phyloP scores from a whole-genome alignment of 2,113 vertebrate genomes.

The Hyla sarda region DNA sequence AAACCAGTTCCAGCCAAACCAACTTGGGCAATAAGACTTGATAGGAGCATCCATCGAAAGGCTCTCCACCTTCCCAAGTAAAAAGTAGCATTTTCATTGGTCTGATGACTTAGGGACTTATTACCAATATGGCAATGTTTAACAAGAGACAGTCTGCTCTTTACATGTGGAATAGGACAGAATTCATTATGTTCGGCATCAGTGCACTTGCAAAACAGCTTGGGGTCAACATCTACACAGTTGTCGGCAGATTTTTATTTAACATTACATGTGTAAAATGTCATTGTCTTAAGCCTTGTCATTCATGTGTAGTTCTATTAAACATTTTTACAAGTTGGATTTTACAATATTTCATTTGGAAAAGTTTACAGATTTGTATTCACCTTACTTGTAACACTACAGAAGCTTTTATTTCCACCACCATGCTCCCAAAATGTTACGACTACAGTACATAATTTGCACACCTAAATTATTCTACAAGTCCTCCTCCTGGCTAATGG shows the following conservation, averaged over 20 bases:
- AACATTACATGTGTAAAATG: neutral
- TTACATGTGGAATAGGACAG: conserved; percentile 76
- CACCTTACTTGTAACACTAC: neutral
- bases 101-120: conserved; percentile 69
- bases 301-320: neutral
- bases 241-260: conserved; percentile 26
- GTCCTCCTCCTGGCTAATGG: neutral
- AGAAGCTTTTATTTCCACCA: neutral
- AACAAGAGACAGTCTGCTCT: conserved; percentile 81
- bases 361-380: too few relatives aligned
- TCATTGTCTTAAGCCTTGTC: neutral
- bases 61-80: conserved; percentile 62
- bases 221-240: conserved; percentile 66
- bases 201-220: conserved; percentile 71
- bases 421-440: neutral
- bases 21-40: conserved; percentile 59
- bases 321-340: neutral
- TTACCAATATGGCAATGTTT: conserved; percentile 88
- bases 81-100: conserved; percentile 74
- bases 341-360: neutral
- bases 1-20: conserved; percentile 71
- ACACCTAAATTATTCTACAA: conserved; percentile 26
- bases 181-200: conserved; percentile 82
- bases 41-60: conserved; percentile 66
- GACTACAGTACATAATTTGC: conserved; percentile 15